Percentiles rank a stretch among this genome's conserved stretches.
These are phyloP conservation scores for Holotrichia oblita DNA, from an alignment of 1,140 invertebrate genomes.

Conservation along the genomic window DNA sequence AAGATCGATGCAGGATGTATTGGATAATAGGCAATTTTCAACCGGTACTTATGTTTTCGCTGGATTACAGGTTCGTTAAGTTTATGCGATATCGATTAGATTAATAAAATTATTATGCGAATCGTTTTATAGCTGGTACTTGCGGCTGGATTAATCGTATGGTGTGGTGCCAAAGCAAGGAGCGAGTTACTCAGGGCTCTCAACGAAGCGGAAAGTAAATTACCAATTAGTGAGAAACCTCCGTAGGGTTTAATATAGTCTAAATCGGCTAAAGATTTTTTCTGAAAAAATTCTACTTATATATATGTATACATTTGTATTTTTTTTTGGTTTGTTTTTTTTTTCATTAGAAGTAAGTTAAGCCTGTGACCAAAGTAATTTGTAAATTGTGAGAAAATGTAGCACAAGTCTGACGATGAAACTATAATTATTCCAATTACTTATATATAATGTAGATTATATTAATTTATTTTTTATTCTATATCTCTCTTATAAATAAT, in stretches of 20 bases:
- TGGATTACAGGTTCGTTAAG: slow-evolving; percentile 70
- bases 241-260: slow-evolving; percentile 25
- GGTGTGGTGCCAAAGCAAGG: slow-evolving; percentile 82
- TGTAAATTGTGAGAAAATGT: not conserved
- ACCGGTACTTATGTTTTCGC: slow-evolving; percentile 78
- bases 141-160: slow-evolving; percentile 78
- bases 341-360: too few relatives aligned
- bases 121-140: slow-evolving; percentile 72
- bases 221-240: slow-evolving; percentile 19
- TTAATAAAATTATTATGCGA: not conserved
- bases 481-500: not conserved
- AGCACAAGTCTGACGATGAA: not conserved
- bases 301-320: too few relatives aligned
- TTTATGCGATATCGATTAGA: slow-evolving; percentile 31
- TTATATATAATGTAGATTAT: not conserved
- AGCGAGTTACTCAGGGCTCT: slow-evolving; percentile 78
- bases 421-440: not conserved
- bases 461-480: not conserved
- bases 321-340: too few relatives aligned
- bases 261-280: not conserved
- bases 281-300: not conserved
- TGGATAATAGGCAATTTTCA: slow-evolving; percentile 78
- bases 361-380: slow-evolving; percentile 14
- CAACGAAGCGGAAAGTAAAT: slow-evolving; percentile 66
- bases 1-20: slow-evolving; percentile 87